Conservation (phyloP, 2,797 vertebrate genomes). For the Sebastolobus altivelis region DNA sequence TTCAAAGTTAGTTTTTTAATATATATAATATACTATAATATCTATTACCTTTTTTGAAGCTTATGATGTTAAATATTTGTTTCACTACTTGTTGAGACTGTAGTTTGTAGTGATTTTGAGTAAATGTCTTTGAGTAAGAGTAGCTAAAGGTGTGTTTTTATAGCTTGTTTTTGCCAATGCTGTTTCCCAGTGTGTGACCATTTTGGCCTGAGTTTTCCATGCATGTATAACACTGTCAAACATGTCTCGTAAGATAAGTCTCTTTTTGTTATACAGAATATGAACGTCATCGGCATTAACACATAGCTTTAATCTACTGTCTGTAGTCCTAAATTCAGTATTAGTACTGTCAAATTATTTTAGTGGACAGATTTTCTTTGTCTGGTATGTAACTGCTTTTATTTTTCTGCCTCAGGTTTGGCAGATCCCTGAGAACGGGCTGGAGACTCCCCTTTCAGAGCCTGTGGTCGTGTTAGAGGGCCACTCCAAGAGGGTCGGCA, state of each 20-base stretch:
- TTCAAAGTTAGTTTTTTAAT: not conserved
- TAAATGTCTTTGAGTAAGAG: not conserved
- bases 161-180: not conserved
- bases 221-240: not conserved
- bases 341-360: not conserved
- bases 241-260: not conserved
- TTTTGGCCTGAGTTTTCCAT: not conserved
- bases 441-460: slow-evolving; percentile 91
- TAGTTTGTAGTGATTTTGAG: not conserved
- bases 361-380: not conserved
- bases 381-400: not conserved
- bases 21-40: not conserved
- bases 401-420: slow-evolving; percentile 87
- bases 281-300: not conserved
- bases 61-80: not conserved
- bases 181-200: not conserved
- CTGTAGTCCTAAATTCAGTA: not conserved
- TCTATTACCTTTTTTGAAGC: not conserved
- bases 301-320: not conserved
- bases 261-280: not conserved
- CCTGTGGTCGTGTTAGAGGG: slow-evolving; percentile 95
- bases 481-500: slow-evolving; percentile 97
- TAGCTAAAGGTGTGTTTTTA: not conserved
- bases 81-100: not conserved
- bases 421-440: slow-evolving; percentile 97